Evolutionary conservation across 2,797 vertebrate genomes (phyloP), one percentile per base, ranked within the genome.

Genomic region (Zalophus californianus): DNA sequence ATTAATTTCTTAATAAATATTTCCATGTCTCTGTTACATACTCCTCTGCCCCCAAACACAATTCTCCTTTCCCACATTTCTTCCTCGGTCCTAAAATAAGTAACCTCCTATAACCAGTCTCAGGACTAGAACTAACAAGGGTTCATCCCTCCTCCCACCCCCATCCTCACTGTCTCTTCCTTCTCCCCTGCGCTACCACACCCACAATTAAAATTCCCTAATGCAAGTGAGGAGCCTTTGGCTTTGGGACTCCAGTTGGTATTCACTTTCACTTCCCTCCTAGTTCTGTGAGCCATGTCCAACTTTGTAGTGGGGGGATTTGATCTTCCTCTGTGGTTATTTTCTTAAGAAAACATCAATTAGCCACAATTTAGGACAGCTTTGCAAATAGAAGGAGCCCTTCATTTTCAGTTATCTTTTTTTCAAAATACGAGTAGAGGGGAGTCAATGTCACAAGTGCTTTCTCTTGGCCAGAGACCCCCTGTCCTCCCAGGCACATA

Each of bases 1-100:
- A 80, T 97, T 91, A 64, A 56, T 94, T 94, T 97, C 54, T 96
- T 87, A 88, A 79, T 92, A 90, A 94, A 93, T 93, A 84, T 80
- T 29, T 80, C 54, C 88, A 7, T 18, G 25, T 38, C 75, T 72
- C 13, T 86, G 27, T 56, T 88, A 79, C 50, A 75, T 35, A 64
- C 0, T 25, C 12, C 23, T 27, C 32, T 80, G 10, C 48, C 7
- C 58, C 29, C 18, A 73, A 35, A 14, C 20, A 27, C 35, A 48
- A 5, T 48, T 83, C 44, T 78, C 35, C 52, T 92, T 75, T 52
- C 13, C 32, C 15, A 16, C 7, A 25, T 56, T 92, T 87, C n/a
- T 93, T 41, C 64, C 32, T 70, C 32, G 10, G 35, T 70, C 54
- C 32, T 85, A 77, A 78, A 93, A 50, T 77, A 44, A 50, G 60